phyloP scores from a whole-genome alignment of 2,113 vertebrate genomes.

The Scytalopus superciliaris region DNA sequence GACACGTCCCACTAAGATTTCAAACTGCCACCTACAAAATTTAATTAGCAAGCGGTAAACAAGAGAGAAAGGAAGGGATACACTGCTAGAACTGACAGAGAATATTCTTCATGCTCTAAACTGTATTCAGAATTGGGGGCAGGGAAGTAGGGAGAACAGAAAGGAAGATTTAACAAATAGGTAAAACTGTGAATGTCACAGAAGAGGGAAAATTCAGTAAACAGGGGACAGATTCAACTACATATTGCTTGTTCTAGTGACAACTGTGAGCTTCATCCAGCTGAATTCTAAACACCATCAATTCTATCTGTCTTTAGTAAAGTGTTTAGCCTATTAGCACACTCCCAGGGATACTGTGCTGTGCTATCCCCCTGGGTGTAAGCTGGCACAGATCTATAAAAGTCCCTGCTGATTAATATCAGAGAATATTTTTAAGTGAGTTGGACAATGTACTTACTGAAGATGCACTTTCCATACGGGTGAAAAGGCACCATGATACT shows the following conservation, averaged over 20 bases:
- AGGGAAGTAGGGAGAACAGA: not conserved
- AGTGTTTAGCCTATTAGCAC: not conserved
- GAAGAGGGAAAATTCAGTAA: not conserved
- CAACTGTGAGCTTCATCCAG: not conserved
- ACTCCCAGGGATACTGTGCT: not conserved
- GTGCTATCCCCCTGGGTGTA: not conserved
- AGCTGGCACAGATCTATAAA: fast-evolving
- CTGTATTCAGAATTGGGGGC: not conserved
- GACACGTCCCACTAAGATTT: conserved; percentile 62
- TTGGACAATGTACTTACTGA: no score
- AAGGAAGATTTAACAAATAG: not conserved
- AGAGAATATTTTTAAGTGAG: not conserved
- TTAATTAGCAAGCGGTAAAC: conserved; percentile 55
- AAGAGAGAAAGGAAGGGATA: not conserved
- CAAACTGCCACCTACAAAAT: conserved; percentile 52
- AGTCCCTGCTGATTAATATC: not conserved
- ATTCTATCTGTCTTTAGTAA: not conserved
- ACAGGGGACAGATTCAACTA: not conserved
- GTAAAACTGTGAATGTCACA: not conserved
- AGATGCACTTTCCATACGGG: not conserved
- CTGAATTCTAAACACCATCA: not conserved
- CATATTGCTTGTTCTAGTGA: fast-evolving
- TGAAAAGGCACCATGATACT: not conserved
- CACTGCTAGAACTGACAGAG: not conserved
- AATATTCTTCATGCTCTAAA: not conserved